A percentile compares a stretch with the other conserved stretches of the same genome.
These are phyloP conservation scores for Loripinus fragilis DNA, from an alignment of 2,888 invertebrate genomes.

Conservation along the genomic window DNA sequence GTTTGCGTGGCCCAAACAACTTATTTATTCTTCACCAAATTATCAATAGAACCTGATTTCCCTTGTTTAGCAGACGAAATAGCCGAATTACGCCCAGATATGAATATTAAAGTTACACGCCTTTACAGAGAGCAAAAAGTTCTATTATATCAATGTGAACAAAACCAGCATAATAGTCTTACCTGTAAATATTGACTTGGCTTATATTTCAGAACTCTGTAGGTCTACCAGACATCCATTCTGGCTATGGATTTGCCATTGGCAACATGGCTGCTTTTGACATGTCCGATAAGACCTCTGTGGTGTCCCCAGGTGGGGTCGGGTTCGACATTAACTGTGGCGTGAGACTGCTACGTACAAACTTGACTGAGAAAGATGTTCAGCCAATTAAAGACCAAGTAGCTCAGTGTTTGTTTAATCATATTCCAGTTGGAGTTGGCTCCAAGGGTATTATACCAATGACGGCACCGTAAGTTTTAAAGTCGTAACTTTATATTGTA, in stretches of 20 bases:
- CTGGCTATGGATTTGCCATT: constrained; percentile 99
- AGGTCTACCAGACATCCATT: constrained; percentile 98
- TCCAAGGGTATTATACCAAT: constrained; percentile 99
- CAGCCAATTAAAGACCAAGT: constrained; percentile 96
- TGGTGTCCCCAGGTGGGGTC: constrained; percentile 98
- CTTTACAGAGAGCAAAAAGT: no score
- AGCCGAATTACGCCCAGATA: no score
- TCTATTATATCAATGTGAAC: no score
- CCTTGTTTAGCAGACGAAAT: no score
- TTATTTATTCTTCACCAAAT: no score
- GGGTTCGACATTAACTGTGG: constrained; percentile 99
- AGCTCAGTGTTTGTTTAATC: constrained; percentile 98
- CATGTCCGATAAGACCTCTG: constrained; percentile 93
- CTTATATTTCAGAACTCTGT: constrained; percentile 88
- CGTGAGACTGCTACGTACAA: constrained; percentile 96
- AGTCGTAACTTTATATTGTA: no score
- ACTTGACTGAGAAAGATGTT: constrained; percentile 96
- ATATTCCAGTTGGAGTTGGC: constrained; percentile 99
- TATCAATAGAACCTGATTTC: no score
- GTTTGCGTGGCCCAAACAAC: no score
- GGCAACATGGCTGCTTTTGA: constrained; percentile 99
- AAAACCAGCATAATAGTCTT: no score
- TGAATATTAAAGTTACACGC: no score
- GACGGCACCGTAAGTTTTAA: constrained; percentile 88
- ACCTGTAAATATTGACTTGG: no score